phyloP scores from a whole-genome alignment of 2,888 invertebrate species.

The Tachina lurida region DNA sequence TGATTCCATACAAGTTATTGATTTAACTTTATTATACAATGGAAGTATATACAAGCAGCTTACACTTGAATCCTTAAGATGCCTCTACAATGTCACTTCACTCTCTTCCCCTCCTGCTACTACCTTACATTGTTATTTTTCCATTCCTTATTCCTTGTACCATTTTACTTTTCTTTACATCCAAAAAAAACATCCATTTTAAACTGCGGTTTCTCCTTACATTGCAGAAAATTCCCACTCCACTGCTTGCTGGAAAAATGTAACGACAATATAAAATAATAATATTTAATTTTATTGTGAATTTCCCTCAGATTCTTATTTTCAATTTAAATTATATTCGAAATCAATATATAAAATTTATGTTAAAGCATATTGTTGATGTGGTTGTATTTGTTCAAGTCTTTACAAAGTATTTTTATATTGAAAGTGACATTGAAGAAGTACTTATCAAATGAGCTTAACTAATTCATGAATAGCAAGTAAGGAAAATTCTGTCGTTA shows the following conservation, averaged over 20 bases:
- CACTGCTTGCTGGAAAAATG: not conserved
- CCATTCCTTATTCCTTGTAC: not conserved
- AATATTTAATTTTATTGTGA: too few species aligned
- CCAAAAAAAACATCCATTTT: not conserved
- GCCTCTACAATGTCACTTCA: slow-evolving; percentile 24
- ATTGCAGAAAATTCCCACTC: not conserved
- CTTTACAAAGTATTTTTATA: slow-evolving; percentile 15
- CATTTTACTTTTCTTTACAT: not conserved
- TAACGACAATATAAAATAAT: slow-evolving; percentile 20
- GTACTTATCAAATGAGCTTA: slow-evolving; percentile 40
- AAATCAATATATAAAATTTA: slow-evolving; percentile 31
- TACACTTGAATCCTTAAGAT: slow-evolving; percentile 45
- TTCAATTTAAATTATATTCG: slow-evolving; percentile 9
- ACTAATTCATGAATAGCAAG: slow-evolving; percentile 26
- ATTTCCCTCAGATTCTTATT: slow-evolving; percentile 6
- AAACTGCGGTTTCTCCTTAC: not conserved
- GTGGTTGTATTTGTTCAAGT: not conserved
- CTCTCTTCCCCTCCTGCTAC: not conserved
- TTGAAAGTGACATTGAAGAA: slow-evolving; percentile 57
- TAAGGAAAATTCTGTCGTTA: not conserved
- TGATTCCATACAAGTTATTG: not conserved
- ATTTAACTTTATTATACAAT: slow-evolving; percentile 4
- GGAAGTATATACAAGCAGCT: not conserved
- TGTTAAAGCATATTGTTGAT: not conserved
- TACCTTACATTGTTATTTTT: too few species aligned